Conservation (phyloP, 2,797 vertebrate genomes). For the Darevskia mixta region DNA sequence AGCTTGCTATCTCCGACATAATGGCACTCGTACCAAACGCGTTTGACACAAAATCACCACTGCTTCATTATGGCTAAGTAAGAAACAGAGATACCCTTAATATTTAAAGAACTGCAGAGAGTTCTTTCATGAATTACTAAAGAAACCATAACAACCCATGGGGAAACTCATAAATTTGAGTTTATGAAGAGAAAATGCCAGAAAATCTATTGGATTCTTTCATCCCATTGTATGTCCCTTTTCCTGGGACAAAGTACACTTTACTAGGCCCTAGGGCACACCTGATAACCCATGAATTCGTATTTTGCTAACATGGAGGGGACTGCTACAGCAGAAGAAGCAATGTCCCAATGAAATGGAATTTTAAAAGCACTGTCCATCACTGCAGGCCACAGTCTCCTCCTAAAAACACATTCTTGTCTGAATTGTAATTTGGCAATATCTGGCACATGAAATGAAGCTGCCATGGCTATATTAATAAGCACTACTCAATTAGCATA, state of each 20-base stretch:
- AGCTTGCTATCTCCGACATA: background rate
- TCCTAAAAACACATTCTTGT: background rate
- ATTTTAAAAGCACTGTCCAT: constrained; percentile 3
- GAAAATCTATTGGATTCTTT: background rate
- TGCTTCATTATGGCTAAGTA: background rate
- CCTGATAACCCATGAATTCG: background rate
- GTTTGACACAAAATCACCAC: constrained; percentile 9
- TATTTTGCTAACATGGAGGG: background rate
- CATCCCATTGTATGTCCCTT: background rate
- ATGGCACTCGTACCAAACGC: constrained; percentile 18
- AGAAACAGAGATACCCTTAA: accelerated
- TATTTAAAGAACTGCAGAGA: background rate
- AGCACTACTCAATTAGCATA: constrained; percentile 9
- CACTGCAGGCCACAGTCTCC: background rate
- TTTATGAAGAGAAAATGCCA: background rate
- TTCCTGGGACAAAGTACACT: background rate
- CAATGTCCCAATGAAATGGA: background rate
- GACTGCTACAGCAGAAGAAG: background rate
- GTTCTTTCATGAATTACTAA: constrained; percentile 9
- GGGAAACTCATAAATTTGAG: background rate
- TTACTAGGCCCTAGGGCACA: background rate
- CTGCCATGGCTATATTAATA: constrained; percentile 1
- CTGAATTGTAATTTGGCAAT: background rate
- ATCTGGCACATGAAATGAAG: constrained; percentile 27
- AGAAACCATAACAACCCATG: background rate